phyloP scores from a whole-genome alignment of 2,888 invertebrate species.

The Drosophila ezoana region DNA sequence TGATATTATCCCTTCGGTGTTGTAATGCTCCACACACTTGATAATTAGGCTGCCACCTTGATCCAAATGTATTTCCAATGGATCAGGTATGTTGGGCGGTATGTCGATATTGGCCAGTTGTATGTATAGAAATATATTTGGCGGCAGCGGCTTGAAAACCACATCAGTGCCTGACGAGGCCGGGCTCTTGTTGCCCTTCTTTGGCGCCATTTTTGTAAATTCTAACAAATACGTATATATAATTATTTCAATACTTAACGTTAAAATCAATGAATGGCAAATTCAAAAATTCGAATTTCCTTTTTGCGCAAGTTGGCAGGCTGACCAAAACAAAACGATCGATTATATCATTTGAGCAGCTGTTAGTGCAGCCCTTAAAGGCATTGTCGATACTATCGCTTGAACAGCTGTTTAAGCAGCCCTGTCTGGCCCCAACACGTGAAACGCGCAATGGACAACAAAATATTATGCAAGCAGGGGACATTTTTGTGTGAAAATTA shows the following conservation, averaged over 20 bases:
- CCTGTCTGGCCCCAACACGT: constrained; percentile 51
- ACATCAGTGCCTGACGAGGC: neutral
- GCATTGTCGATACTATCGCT: constrained; percentile 13
- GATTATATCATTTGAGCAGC: neutral
- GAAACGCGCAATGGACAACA: constrained; percentile 60
- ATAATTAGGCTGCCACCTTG: constrained; percentile 65
- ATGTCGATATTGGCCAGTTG: constrained; percentile 54
- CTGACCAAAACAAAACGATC: neutral
- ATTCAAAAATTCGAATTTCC: constrained; percentile 1
- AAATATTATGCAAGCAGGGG: constrained; percentile 79
- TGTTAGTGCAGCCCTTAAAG: constrained; percentile 40
- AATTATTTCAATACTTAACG: constrained; percentile 15
- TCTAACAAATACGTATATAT: neutral
- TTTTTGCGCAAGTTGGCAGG: constrained; percentile 15
- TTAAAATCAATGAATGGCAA: constrained; percentile 37
- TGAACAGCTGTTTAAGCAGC: constrained; percentile 19
- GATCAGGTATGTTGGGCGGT: constrained; percentile 30
- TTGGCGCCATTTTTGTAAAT: constrained; percentile 39
- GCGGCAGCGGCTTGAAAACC: constrained; percentile 35
- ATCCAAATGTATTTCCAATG: constrained; percentile 64
- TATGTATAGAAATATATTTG: constrained; percentile 75
- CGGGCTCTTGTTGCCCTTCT: constrained; percentile 1
- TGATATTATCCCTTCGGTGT: constrained; percentile 58
- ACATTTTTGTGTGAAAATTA: constrained; percentile 51
- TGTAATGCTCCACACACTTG: constrained; percentile 67